Evolutionary conservation across 2,888 invertebrate genomes (phyloP), one percentile per base, ranked within the genome.

Genomic region (Ormyrus rosae): DNA sequence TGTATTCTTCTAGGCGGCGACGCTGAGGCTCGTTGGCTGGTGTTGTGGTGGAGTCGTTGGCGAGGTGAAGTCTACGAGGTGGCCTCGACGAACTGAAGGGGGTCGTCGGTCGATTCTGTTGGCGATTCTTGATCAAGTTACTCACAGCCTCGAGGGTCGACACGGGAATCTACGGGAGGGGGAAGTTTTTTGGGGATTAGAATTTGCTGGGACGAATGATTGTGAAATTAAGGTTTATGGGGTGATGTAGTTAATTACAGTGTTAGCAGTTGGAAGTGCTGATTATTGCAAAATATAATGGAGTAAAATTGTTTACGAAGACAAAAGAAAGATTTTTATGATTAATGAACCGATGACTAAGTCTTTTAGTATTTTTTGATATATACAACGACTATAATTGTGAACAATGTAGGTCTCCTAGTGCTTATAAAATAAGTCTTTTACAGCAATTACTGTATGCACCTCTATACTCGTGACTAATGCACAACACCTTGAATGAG

Each of bases 131-230:
- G 5, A 89, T 86, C 6, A 89, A 83, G 61, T 83, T 83, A 4
- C 87, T 85, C 0, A 89, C 87, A 2, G 90, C 88, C 56, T 89
- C 87, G 34, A 89, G 82, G 10, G 89, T 89, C 68, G 85, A 81
- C n/a, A 89, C 83, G 0, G 90, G 90, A 53, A 89, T 89, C 90
- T 90, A 68, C 11, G n/a, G 61, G 58, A 72, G 56, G 7, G 45
- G 63, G 50, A 45, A 13, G 63, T 51, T 53, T 56, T 19, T 45
- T 3, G 11, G 58, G 56, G 34, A 55, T 77, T 56, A 10, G 11
- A 70, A 34, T 34, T 34, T 34, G 34, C 4, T 4, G 34, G 34
- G 34, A 34, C 34, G 34, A 34, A 0, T 34, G 34, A 34, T 34
- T 34, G 34, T 34, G 34, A 34, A 4, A 34, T 34, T 34, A 0